These are phyloP conservation scores for Eurosta solidaginis DNA, from an alignment of 1,140 invertebrate genomes.

Conservation along the genomic window DNA sequence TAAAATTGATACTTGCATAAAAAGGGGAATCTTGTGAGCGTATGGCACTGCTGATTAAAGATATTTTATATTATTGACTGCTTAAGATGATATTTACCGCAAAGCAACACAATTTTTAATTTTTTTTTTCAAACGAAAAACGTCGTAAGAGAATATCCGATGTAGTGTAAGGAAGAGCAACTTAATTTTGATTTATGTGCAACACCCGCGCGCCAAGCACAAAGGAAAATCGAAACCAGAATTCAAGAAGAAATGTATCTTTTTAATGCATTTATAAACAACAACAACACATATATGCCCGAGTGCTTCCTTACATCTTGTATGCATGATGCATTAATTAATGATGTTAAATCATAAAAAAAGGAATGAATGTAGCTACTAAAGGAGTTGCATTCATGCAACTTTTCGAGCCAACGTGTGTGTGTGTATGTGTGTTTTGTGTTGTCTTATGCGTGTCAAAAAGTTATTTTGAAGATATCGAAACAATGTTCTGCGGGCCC, in stretches of 20 bases:
- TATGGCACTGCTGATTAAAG: background rate
- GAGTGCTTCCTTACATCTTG: background rate
- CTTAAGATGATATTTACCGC: background rate
- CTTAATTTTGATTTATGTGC: conserved; percentile 17
- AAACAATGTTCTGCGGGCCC: background rate
- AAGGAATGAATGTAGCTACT: background rate
- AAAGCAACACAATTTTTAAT: background rate
- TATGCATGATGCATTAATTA: background rate
- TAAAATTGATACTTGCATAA: too few species aligned
- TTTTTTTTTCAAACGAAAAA: too few species aligned
- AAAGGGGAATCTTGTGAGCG: background rate
- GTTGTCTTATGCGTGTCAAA: conserved; percentile 16
- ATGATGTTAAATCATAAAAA: conserved; percentile 8
- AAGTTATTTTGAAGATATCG: conserved; percentile 11
- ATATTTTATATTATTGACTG: too few species aligned
- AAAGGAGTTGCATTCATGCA: too few species aligned
- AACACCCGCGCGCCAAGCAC: background rate
- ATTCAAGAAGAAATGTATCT: conserved; percentile 14
- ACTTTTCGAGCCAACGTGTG: too few species aligned
- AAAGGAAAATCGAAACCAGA: background rate
- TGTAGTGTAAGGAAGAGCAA: background rate
- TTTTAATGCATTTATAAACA: background rate
- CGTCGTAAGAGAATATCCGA: background rate
- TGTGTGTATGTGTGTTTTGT: too few species aligned
- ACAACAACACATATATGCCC: background rate